Evolutionary conservation across 2,797 vertebrate species (phyloP), one percentile per base, ranked within the genome.

Genomic region (Mallotus villosus): DNA sequence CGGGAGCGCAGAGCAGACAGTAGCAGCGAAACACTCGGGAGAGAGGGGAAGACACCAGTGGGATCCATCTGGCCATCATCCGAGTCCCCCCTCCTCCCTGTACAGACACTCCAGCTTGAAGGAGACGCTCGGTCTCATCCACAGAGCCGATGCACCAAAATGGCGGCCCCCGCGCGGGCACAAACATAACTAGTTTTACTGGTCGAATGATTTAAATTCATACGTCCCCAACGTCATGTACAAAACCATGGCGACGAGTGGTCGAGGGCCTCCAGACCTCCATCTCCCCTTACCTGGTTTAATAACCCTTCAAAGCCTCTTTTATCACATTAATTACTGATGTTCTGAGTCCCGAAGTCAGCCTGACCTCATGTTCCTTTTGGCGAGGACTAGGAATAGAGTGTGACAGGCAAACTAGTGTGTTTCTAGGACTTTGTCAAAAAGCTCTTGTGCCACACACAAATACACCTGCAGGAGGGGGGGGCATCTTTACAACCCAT

Each of bases 1-100:
- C 0, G 25, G 72, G 81, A 72, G 75, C 73, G 70, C 34, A 8
- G 61, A 72, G 82, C 83, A 76, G 84, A 82, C 74, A 80, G 80
- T 73, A 76, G 70, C 72, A 22, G 70, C 76, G 75, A 72, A 80
- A 49, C 37, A 24, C 21, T 46, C 2, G 21, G 8, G n/a, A 34
- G 29, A 67, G 46, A 24, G 3, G 46, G 64, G 16, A 49, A 37
- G 22, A 16, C 46, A 67, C 17, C 21, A 51, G 8, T 19, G 46
- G 12, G 57, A 22, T 17, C 32, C 46, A 12, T 62, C 60, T 62
- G 60, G 25, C 12, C 16, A 62, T 62, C 60, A 37, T 34, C 62
- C 14, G 14, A 22, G 19, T 64, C 4, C n/a, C 34, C 34, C 62
- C 5, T 19, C 9, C 61, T 63, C 25, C 61, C 14, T 19, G 25